phyloP scores from a whole-genome alignment of 2,113 vertebrate genomes.

The rabbit (Oryctolagus cuniculus) region mOryCun1.1 NC_091438.1:153698501-153699000 shows the following conservation, averaged over 20 bases:
- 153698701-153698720: neutral
- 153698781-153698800: conserved; percentile 46
- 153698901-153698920: neutral
- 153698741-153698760: neutral
- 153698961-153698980: neutral
- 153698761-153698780: neutral
- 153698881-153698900: neutral
- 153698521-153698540: neutral
- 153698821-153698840: conserved; percentile 16
- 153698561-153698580: too few relatives aligned
- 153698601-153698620: neutral
- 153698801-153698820: conserved; percentile 24
- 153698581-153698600: neutral
- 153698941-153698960: neutral
- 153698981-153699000: neutral
- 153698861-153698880: neutral
- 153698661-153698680: neutral
- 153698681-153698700: neutral
- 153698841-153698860: neutral
- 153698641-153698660: neutral
- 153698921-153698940: neutral
- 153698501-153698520: neutral
- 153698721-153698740: neutral
- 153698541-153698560: neutral
- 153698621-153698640: too few relatives aligned